Base-by-base conservation (phyloP, 1,140 invertebrate genomes). In the Tribolium madens region DNA sequence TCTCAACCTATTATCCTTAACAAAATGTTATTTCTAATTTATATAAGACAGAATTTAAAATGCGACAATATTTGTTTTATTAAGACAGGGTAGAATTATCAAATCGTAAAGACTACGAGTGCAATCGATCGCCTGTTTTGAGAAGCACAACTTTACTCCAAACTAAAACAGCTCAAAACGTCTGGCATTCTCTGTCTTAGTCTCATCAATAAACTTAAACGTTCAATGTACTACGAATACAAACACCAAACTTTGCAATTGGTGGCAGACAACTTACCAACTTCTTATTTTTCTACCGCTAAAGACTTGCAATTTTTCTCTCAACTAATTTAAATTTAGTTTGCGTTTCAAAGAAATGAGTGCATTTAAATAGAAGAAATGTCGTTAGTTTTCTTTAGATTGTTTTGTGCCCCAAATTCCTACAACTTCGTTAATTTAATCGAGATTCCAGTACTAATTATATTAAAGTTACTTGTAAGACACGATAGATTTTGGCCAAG, bases 361-460 rank as follows among this genome's bases (percentile, higher is more conserved):
- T 57, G 18, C 52, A 42, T 64, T 14, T n/a, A 64, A 33, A 64
- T 5, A 33, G 57, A 3, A 14, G 21, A 26, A 31, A 12, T 33
- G 7, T 31, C n/a, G 57, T 33, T 18, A 60, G 26, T 64, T 64
- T 64, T 64, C 9, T 13, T 12, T n/a, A 10, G 5, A 2, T 60
- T 26, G 53, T 14, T 18, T 60, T 60, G 18, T 60, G 21, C 18
- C 10, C 17, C 18, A 26, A 21, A 10, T 15, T 26, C 17, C 57
- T n/a, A 21, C 18, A 64, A 64, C 57, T 64, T 64, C 36, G 57
- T 33, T 64, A 64, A 64, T 64, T 64, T 64, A 64, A 64, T 33
- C 57, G 12, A 1, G 57, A 13, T 26, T 31, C 17, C 9, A 14
- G 12, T 33, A n/a, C n/a, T 64, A 64, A 64, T 64, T 31, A 33